Conservation (phyloP, 2,797 vertebrate species). For the Sebastes umbrosus region DNA sequence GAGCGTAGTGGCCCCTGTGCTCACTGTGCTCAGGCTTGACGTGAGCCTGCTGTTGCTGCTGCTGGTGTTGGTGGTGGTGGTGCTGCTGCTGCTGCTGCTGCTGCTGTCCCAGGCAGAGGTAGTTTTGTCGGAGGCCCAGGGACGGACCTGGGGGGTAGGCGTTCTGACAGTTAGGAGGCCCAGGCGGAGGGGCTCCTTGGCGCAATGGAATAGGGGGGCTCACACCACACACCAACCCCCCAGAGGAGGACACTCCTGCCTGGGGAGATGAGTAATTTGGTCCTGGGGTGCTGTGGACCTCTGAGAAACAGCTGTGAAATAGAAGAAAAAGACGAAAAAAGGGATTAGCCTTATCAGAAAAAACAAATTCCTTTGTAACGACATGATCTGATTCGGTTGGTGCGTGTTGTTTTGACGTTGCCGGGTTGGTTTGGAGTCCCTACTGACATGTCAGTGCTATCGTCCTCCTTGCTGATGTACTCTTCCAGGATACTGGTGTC, state of each 20-base stretch:
- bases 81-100: constrained; percentile 65
- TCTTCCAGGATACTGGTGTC: constrained; percentile 99
- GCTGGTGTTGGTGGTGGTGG: constrained; percentile 65
- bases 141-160: constrained; percentile 83
- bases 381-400: constrained; percentile 64
- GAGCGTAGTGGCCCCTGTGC: constrained; percentile 92
- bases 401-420: constrained; percentile 71
- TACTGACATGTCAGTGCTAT: constrained; percentile 97
- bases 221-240: constrained; percentile 83
- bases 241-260: constrained; percentile 86
- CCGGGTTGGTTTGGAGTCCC: constrained; percentile 50
- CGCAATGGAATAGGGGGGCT: constrained; percentile 83
- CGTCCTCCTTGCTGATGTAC: constrained; percentile 99
- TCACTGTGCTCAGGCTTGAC: constrained; percentile 95
- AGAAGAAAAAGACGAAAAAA: constrained; percentile 21
- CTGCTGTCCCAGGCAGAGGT: constrained; percentile 86
- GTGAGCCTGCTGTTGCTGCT: constrained; percentile 81
- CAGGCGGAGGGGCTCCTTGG: constrained; percentile 74
- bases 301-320: constrained; percentile 83
- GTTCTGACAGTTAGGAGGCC: constrained; percentile 78
- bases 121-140: constrained; percentile 88
- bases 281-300: constrained; percentile 83
- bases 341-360: constrained; percentile 72
- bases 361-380: constrained; percentile 77
- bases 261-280: constrained; percentile 88